Percentiles rank a stretch among this genome's conserved stretches.
Conservation (phyloP, 2,113 vertebrate species). For the Neodon shergylaensis region DNA sequence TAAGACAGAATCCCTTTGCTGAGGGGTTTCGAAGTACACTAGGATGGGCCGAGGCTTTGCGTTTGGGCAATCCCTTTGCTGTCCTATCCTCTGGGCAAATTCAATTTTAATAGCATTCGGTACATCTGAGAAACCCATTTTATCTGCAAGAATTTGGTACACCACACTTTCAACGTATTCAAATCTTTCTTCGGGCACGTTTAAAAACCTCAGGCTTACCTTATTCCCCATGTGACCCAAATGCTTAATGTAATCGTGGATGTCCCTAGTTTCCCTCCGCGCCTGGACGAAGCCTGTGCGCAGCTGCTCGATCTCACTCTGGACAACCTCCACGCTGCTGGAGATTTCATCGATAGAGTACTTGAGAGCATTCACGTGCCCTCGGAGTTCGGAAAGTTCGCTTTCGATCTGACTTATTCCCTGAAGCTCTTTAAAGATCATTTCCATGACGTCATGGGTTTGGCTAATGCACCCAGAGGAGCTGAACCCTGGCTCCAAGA, state of each 20-base stretch:
- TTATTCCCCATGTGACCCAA: constrained; percentile 94
- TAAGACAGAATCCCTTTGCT: constrained; percentile 96
- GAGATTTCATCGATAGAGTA: constrained; percentile 99
- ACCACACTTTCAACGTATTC: constrained; percentile 93
- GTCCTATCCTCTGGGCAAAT: constrained; percentile 95
- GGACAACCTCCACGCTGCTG: constrained; percentile 98
- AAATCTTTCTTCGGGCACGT: constrained; percentile 94
- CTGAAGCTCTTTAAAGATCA: constrained; percentile 99
- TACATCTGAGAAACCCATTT: constrained; percentile 95
- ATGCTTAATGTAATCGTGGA: constrained; percentile 98
- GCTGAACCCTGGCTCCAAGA: constrained; percentile 95
- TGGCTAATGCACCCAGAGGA: constrained; percentile 97
- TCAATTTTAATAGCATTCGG: constrained; percentile 94
- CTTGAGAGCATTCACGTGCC: constrained; percentile 97
- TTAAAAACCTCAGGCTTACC: constrained; percentile 94
- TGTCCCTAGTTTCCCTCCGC: constrained; percentile 96
- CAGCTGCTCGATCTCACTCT: constrained; percentile 97
- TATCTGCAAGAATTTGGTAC: constrained; percentile 94
- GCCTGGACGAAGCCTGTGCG: constrained; percentile 97
- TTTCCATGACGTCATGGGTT: constrained; percentile 99
- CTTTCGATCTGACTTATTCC: constrained; percentile 99
- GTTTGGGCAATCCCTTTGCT: constrained; percentile 96
- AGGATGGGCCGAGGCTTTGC: constrained; percentile 97
- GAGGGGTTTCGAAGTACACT: constrained; percentile 95
- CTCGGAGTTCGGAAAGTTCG: constrained; percentile 96